These are phyloP conservation scores for Aromia moschata DNA, from an alignment of 2,888 invertebrate genomes.

Conservation along the genomic window DNA sequence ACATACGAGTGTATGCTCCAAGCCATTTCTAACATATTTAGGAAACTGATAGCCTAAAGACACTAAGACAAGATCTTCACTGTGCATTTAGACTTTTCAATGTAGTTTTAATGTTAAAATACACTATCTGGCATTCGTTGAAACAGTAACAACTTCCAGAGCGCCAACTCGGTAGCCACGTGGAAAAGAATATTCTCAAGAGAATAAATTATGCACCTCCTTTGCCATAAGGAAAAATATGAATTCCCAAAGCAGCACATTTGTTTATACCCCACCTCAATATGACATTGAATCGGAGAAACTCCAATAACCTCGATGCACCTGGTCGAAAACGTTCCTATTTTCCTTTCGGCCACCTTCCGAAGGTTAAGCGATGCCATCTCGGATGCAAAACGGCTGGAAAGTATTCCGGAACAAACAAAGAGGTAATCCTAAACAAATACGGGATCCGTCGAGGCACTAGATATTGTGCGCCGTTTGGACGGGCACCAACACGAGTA, in stretches of 20 bases:
- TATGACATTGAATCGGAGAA: conserved; percentile 14
- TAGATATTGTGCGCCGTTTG: conserved; percentile 58
- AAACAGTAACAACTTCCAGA: too few species aligned
- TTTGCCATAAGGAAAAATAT: too few species aligned
- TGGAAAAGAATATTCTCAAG: too few species aligned
- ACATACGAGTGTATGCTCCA: too few species aligned
- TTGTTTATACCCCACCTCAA: background rate
- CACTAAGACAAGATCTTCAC: too few species aligned
- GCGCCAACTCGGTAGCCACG: too few species aligned
- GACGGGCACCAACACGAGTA: conserved; percentile 60
- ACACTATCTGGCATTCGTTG: too few species aligned
- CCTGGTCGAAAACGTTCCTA: conserved; percentile 15
- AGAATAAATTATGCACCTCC: too few species aligned
- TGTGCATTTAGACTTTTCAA: too few species aligned
- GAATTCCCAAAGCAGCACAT: background rate
- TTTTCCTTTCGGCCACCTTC: conserved; percentile 8
- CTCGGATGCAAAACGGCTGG: conserved; percentile 41
- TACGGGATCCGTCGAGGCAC: conserved; percentile 57
- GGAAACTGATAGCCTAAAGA: too few species aligned
- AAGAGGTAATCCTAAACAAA: conserved; percentile 59
- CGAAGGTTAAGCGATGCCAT: conserved; percentile 38
- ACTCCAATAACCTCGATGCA: conserved; percentile 31
- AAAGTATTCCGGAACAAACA: conserved; percentile 44
- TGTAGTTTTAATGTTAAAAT: too few species aligned
- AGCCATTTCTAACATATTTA: too few species aligned